These are phyloP conservation scores for Ditylenchus weischeri DNA, from an alignment of 2,888 invertebrate genomes.

Conservation along the genomic window DNA sequence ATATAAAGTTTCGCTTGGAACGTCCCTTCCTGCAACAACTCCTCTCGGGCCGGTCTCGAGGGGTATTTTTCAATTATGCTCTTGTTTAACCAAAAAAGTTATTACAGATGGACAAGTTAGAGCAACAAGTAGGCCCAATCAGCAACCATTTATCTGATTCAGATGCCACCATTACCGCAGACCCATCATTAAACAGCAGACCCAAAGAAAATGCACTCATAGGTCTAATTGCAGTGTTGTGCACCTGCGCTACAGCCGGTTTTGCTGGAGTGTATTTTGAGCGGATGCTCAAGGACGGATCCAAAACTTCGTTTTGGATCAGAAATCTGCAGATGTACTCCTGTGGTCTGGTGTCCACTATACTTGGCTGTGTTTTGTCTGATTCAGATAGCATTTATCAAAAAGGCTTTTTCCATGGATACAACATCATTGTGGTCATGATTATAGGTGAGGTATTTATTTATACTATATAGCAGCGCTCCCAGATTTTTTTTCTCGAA, in stretches of 20 bases:
- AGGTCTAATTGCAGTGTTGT: conserved; percentile 55
- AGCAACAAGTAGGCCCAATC: not conserved
- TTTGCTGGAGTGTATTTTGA: conserved; percentile 60
- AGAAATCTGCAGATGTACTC: conserved; percentile 59
- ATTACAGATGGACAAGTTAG: conserved; percentile 42
- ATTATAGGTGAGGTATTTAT: conserved; percentile 48
- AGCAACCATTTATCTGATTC: no score
- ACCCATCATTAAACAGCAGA: no score
- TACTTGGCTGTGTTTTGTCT: conserved; percentile 43
- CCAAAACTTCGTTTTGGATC: conserved; percentile 58
- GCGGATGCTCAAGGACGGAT: conserved; percentile 58
- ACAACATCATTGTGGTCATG: conserved; percentile 49
- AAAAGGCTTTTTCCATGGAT: conserved; percentile 58
- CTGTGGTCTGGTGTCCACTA: conserved; percentile 55
- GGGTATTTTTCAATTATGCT: no score
- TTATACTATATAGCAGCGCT: conserved; percentile 1
- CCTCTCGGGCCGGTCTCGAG: no score
- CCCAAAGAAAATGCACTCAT: conserved; percentile 48
- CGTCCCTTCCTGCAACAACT: no score
- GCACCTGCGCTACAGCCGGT: conserved; percentile 59
- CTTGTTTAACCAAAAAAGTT: conserved; percentile 9
- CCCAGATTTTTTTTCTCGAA: no score
- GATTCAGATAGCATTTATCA: conserved; percentile 44
- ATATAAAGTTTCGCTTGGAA: no score
- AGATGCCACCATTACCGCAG: not conserved